Base-by-base conservation (phyloP, 2,113 vertebrate species). In the Hemibagrus wyckioides region DNA sequence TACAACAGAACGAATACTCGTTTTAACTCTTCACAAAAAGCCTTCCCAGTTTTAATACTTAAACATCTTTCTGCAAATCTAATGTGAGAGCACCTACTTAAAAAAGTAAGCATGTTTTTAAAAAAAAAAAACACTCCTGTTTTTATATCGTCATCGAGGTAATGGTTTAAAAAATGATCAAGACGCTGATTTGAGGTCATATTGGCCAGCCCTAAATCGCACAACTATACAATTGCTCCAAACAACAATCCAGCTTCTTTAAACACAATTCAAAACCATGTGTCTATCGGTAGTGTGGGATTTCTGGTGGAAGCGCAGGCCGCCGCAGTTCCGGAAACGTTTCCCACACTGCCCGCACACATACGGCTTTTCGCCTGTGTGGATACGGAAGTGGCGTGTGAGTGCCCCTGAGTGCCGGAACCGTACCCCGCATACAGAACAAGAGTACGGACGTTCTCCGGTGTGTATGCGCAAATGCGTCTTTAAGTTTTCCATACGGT, bases 381-480 rank as follows among this genome's bases (percentile, higher is more conserved):
- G 94, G 90, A 95, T 95, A n/a, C 94, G 93, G 76, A 95, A 93
- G 88, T 95, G 95, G 11, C 95, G 88, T 13, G 93, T 95, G 19
- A 95, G 85, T 1, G 94, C 94, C 57, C 94, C 94, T 0, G 94
- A 95, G 92, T 95, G 95, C 33, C 94, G 93, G 88, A 95, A 95
- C 63, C 92, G 92, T 87, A 93, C 94, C 2, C 92, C 92, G 86
- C 95, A 95, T 0, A 94, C 93, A 0, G 93, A 92, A 89, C 94
- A 95, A 50, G 90, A 90, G 87, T 92, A 95, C 0, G 94, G 95
- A 54, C 93, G 91, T 86, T 95, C 94, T 11, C 95, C 94, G 0
- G 94, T 95, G 91, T 95, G 95, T 75, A 95, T 95, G 79, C 93
- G 94, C 23, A 94, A 91, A 89, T 95, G 95, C 2, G 94, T 95